Conservation (phyloP, 2,888 invertebrate species). For the Cryptus viduatorius region DNA sequence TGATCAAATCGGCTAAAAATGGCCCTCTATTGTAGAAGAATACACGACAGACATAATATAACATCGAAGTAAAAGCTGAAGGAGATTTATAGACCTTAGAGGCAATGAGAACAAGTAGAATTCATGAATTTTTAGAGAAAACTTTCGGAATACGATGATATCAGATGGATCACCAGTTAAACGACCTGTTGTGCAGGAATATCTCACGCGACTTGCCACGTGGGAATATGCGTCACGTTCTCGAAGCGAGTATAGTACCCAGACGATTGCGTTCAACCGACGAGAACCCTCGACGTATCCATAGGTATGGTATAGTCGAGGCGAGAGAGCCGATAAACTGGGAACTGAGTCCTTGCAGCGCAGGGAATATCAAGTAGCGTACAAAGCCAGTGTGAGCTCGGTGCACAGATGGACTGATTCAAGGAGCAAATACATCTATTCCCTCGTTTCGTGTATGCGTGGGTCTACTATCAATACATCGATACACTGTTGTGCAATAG, state of each 20-base stretch:
- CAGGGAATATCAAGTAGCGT: constrained; percentile 56
- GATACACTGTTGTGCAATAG: neutral
- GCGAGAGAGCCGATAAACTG: constrained; percentile 61
- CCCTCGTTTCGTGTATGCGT: neutral
- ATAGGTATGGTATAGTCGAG: constrained; percentile 55
- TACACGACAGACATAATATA: neutral
- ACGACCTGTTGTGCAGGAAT: constrained; percentile 63
- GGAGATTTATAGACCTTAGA: neutral
- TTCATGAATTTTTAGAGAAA: neutral
- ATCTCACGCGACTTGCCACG: constrained; percentile 64
- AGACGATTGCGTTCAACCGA: constrained; percentile 70
- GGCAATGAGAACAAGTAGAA: neutral
- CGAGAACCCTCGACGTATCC: constrained; percentile 69
- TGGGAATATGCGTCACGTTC: constrained; percentile 69
- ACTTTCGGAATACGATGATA: neutral
- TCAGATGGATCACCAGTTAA: constrained; percentile 20
- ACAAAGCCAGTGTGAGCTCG: constrained; percentile 11
- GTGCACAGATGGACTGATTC: constrained; percentile 31
- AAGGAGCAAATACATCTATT: constrained; percentile 36
- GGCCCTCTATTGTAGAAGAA: neutral
- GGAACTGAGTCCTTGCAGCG: constrained; percentile 36
- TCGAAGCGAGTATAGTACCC: constrained; percentile 37
- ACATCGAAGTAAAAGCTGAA: neutral
- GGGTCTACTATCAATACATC: neutral
- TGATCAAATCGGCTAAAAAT: neutral